Evolutionary conservation across 2,888 invertebrate species (phyloP), one percentile per base, ranked within the genome.

Genomic region (Euplexia lucipara): DNA sequence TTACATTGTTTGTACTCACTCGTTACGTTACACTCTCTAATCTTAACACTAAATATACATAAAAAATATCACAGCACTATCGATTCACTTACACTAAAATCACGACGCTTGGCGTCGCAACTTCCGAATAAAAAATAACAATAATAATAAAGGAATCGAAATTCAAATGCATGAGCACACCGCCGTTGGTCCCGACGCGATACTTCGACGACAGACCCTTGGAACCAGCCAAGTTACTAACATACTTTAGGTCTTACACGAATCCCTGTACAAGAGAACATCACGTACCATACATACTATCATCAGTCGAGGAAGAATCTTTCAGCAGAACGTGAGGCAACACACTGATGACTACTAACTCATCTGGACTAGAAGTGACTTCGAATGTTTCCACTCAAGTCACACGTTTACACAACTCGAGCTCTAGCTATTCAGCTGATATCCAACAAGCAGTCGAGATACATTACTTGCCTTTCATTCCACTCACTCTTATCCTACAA

Each of bases 11-110:
- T 93, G 93, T 94, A 94, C 94, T 92, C 91, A 90, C 88, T 92
- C 90, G 83, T 90, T 88, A 72, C 90, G 84, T 90, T 90, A 90
- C 90, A 84, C 89, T 87, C 88, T 83, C 88, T 90, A 90, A 84
- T 67, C 93, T 93, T 93, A 93, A 83, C 84, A 85, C 91, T 94
- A 94, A 91, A 92, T 93, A 92, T 95, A 95, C 93, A 95, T 93
- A 93, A 95, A 80, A 93, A 95, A 95, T 95, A 95, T 95, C 95
- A 95, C 95, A 95, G 95, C 95, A 95, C 94, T 91, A 95, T 95
- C 95, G 94, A 94, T 95, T 93, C 94, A 89, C 95, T 95, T 95
- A 95, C 90, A 84, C 95, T 94, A 94, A 89, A 87, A 87, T 83
- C 89, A 80, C 85, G 85, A 87, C 90, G 95, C 95, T 94, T 91